Evolutionary conservation across 1,140 invertebrate species (phyloP).

Genomic region (Armadillidium nasatum): DNA sequence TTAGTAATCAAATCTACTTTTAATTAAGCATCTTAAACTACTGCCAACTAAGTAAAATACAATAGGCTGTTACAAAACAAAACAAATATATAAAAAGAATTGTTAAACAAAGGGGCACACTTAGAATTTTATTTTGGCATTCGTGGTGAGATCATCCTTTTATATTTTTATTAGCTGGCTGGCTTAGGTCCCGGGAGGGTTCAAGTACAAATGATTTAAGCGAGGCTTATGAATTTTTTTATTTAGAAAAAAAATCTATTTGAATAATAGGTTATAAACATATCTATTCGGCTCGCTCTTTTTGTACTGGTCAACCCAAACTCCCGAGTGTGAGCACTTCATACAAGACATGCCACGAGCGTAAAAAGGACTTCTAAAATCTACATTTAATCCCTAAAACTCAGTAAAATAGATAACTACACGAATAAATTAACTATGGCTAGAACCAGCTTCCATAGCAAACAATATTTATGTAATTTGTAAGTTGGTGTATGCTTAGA

Average conservation of each 20-base stretch:
- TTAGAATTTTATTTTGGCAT: no score
- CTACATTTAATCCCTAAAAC: slow-evolving; percentile 22
- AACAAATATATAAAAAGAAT: no score
- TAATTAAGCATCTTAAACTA: no score
- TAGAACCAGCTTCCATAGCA: slow-evolving; percentile 3
- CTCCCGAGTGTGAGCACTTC: slow-evolving; percentile 39
- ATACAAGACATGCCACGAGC: slow-evolving; percentile 37
- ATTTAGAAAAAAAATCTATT: no score
- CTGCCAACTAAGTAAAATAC: no score
- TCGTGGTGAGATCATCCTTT: no score
- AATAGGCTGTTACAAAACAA: no score
- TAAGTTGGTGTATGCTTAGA: neutral
- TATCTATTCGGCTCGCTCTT: neutral
- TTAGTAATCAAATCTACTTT: no score
- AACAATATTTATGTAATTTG: neutral
- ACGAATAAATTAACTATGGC: neutral
- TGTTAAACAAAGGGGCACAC: no score
- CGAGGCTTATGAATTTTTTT: neutral
- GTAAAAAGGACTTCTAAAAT: slow-evolving; percentile 22
- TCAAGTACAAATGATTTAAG: neutral
- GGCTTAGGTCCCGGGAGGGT: slow-evolving; percentile 2
- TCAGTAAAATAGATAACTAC: neutral
- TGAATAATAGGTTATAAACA: neutral
- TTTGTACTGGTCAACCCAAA: slow-evolving; percentile 33
- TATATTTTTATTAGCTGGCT: neutral